Evolutionary conservation across 2,113 vertebrate genomes (phyloP), one percentile per base, ranked within the genome.

Genomic region (Neofelis nebulosa): DNA sequence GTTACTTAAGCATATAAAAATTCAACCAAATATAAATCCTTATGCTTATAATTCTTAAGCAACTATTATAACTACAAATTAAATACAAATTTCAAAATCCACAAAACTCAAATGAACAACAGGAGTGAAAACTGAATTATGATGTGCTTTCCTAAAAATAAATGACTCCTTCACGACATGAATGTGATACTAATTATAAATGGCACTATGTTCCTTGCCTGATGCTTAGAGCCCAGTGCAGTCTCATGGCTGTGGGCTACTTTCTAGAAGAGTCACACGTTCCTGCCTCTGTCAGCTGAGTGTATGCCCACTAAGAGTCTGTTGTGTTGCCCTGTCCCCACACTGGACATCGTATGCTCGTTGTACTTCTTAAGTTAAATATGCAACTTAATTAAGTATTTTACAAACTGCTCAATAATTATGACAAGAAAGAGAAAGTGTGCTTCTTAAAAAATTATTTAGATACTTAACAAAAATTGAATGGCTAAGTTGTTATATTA

Each of bases 81-180:
- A 91, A 73, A 80, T 65, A 85, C 25, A 73, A 90, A 96, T 55
- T 73, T 90, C 16, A 65, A 80, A 96, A 80, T 12, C n/a, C 78
- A 45, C 25, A 65, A 80, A 80, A 63, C 65, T 87, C 82, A 87
- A 91, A 79, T 73, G 73, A 95, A 87, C 25, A 33, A 21, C 52
- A 52, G 63, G 65, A 80, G 16, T 95, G 87, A 79, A 80, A 92
- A 80, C 12, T 27, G 16, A 92, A 63, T 29, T 71, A 92, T 73
- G 41, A 52, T 63, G 41, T 71, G 89, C 16, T 74, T 33, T 52
- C 41, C 65, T 87, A 14, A 73, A 89, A 83, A 50, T 83, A 71
- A 86, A 95, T 52, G 25, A 73, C 25, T 86, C 65, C 50, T 85
- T 83, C 33, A 41, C 65, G 79, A 80, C 27, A 41, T 92, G 73